A percentile compares a stretch with the other conserved stretches of the same genome.
Evolutionary conservation across 1,140 invertebrate species (phyloP).

Genomic region (Gerris buenoi): DNA sequence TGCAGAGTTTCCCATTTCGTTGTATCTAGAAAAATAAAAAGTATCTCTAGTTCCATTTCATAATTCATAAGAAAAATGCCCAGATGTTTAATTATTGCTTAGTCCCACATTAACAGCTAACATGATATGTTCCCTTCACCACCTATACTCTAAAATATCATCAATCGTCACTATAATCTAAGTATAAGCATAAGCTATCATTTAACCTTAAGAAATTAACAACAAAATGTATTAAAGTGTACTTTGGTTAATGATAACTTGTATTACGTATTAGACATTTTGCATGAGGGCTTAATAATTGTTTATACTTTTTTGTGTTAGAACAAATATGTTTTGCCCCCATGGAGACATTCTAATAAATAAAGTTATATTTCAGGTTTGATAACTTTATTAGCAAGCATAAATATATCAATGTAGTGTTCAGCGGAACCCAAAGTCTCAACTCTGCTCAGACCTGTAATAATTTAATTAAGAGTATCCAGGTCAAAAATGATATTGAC

Average conservation of each 20-base stretch:
- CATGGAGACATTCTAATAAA: too few species aligned
- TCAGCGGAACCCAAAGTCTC: not conserved
- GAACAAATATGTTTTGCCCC: too few species aligned
- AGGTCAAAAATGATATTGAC: not conserved
- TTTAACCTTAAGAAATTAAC: not conserved
- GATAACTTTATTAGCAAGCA: not conserved
- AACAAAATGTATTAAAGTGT: not conserved
- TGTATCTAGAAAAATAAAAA: too few species aligned
- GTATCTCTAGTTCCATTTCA: too few species aligned
- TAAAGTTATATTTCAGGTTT: not conserved
- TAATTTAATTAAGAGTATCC: not conserved
- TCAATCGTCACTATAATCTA: too few species aligned
- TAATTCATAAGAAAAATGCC: too few species aligned
- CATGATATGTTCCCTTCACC: too few species aligned
- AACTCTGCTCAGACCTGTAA: not conserved
- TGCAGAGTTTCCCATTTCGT: too few species aligned
- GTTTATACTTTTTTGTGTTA: not conserved
- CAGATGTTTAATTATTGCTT: too few species aligned
- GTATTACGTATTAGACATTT: not conserved
- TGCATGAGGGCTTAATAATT: not conserved
- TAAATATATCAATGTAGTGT: not conserved
- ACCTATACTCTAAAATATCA: too few species aligned
- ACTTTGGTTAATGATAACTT: not conserved
- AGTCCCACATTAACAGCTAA: too few species aligned
- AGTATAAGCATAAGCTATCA: not conserved